Evolutionary conservation across 2,888 invertebrate genomes (phyloP), one percentile per base, ranked within the genome.

Genomic region (Epinotia demarniana): DNA sequence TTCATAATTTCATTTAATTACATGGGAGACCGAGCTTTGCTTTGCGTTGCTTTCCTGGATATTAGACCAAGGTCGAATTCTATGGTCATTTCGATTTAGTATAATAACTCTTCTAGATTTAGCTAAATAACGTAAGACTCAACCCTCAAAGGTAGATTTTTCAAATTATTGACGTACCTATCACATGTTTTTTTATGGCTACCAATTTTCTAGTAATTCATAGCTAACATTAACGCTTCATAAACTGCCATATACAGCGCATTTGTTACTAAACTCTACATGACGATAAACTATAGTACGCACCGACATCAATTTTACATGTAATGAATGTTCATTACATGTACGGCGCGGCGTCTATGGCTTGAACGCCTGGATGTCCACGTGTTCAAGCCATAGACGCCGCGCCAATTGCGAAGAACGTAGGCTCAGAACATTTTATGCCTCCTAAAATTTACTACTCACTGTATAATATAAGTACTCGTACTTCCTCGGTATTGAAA

Each of bases 401-500:
- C 8, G 39, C 27, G 43, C 58, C 66, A 46, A 49, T 64, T 39
- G 18, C 39, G 13, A n/a, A 49, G 62, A n/a, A n/a, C n/a, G n/a
- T 58, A 57, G 27, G 27, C 18, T 66, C 58, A 4, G 66, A 53
- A 33, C n/a, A 39, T 72, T 73, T 73, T 67, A 73, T 73, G 19
- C 27, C 60, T 60, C 49, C 66, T 60, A 53, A 73, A 73, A 61
- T 67, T 49, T 67, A 67, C 53, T 60, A 60, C 73, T 18, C 1
- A 13, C 49, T 66, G 73, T 60, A 60, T 39, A 73, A 60, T 43
- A 46, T 64, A n/a, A n/a, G n/a, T n/a, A 58, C 72, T 46, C 58
- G 58, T 58, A 64, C 72, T 58, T 72, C 69, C 58, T 19, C 12
- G 61, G 53, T 53, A 70, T 62, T 61, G 69, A 70, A 70, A 70